These are phyloP conservation scores for Rhorus exstirpatorius DNA, from an alignment of 2,888 invertebrate genomes.

Conservation along the genomic window DNA sequence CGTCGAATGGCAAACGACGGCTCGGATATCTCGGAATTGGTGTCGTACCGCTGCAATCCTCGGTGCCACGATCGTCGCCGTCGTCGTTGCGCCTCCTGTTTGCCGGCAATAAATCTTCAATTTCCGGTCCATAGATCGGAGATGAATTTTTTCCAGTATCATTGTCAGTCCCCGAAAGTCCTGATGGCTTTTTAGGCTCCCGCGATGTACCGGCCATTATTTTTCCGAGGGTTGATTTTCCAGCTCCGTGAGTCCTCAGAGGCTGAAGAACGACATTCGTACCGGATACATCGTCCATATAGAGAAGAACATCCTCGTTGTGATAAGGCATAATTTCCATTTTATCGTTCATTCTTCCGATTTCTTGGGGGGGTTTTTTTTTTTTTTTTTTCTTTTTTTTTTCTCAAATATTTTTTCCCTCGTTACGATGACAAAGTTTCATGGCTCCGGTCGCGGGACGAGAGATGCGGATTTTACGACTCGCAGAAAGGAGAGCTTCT, in stretches of 20 bases:
- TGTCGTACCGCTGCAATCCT: conserved; percentile 87
- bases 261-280: conserved; percentile 63
- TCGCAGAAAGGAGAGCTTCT: too few species aligned
- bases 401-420: neutral
- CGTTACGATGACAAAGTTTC: conserved; percentile 4
- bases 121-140: conserved; percentile 88
- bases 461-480: neutral
- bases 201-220: neutral
- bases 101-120: conserved; percentile 87
- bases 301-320: conserved; percentile 74
- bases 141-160: conserved; percentile 83
- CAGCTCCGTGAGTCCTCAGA: conserved; percentile 9
- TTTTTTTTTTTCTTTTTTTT: conserved; percentile 16
- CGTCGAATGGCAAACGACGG: conserved; percentile 87
- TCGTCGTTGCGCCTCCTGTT: conserved; percentile 78
- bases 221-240: neutral
- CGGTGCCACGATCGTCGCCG: conserved; percentile 87
- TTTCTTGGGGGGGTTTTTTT: conserved; percentile 16
- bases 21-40: conserved; percentile 49
- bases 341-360: conserved; percentile 48
- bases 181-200: conserved; percentile 75
- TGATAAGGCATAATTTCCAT: conserved; percentile 43
- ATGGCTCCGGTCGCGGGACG: neutral
- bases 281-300: conserved; percentile 77
- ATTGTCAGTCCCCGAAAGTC: conserved; percentile 86